These are phyloP conservation scores for Tetramorium alpestre DNA, from an alignment of 1,140 invertebrate species.

Conservation along the genomic window DNA sequence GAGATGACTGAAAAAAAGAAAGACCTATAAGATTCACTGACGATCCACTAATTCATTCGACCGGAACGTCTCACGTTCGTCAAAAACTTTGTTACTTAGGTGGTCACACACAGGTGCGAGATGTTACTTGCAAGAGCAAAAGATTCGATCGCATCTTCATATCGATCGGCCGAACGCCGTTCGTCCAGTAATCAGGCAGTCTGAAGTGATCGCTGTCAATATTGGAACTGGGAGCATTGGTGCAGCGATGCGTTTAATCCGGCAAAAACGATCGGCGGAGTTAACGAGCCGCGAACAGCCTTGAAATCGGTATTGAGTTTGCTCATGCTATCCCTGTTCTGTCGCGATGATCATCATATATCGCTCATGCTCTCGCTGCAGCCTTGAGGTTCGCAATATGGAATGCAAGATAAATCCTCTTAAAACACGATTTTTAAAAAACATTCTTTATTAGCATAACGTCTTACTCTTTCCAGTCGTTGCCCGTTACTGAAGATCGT, in stretches of 20 bases:
- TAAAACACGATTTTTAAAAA: background rate
- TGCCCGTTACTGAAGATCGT: too few relatives aligned
- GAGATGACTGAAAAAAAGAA: background rate
- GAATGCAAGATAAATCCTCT: background rate
- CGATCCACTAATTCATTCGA: background rate
- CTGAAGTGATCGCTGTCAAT: constrained; percentile 53
- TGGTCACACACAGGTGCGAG: background rate
- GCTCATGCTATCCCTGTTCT: constrained; percentile 38
- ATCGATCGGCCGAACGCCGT: background rate
- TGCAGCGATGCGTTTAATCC: constrained; percentile 77
- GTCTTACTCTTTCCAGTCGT: too few relatives aligned
- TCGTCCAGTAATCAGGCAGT: constrained; percentile 24
- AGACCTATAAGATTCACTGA: background rate
- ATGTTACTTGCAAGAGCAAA: background rate
- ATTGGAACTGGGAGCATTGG: constrained; percentile 28
- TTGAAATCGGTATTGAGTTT: constrained; percentile 76
- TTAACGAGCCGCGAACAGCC: constrained; percentile 78
- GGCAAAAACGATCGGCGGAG: constrained; percentile 74
- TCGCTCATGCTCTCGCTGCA: background rate
- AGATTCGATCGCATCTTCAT: background rate
- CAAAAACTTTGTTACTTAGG: background rate
- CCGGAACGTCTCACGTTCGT: background rate
- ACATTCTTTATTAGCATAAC: background rate
- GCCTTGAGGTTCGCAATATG: background rate
- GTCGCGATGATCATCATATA: background rate